These are phyloP conservation scores for Ispidina lecontei DNA, from an alignment of 2,797 vertebrate species.

Conservation along the genomic window DNA sequence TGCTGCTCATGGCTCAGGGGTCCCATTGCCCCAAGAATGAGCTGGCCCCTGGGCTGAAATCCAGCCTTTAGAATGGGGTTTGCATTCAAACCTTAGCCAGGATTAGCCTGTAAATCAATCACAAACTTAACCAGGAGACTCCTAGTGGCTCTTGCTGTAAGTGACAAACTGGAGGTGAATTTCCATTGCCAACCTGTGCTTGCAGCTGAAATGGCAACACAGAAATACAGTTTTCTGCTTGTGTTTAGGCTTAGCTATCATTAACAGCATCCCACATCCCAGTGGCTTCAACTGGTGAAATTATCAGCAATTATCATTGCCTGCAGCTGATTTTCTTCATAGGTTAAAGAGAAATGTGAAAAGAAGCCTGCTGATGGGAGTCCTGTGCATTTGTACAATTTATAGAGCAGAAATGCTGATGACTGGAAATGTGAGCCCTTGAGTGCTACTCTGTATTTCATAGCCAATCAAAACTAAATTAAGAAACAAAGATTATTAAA, in stretches of 20 bases:
- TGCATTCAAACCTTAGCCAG: not conserved
- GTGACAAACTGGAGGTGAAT: not conserved
- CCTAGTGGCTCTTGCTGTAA: not conserved
- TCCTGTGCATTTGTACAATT: conserved; percentile 69
- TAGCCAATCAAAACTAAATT: conserved; percentile 87
- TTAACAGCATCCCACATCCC: not conserved
- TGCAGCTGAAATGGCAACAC: not conserved
- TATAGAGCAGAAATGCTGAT: conserved; percentile 83
- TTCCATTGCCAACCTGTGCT: not conserved
- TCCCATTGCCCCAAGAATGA: fast-evolving
- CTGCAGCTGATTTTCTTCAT: conserved; percentile 50
- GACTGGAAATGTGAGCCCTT: conserved; percentile 81
- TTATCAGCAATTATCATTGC: conserved; percentile 55
- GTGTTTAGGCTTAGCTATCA: conserved; percentile 40
- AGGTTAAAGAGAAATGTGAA: conserved; percentile 66
- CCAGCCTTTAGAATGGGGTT: not conserved
- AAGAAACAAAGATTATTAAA: conserved; percentile 87
- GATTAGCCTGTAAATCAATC: not conserved
- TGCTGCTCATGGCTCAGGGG: not conserved
- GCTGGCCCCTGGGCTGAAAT: not conserved
- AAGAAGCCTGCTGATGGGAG: conserved; percentile 54
- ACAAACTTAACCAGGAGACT: not conserved
- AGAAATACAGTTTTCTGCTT: conserved; percentile 30
- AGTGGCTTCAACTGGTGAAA: conserved; percentile 53
- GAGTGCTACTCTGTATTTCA: conserved; percentile 81